Conservation (phyloP, 2,797 vertebrate genomes). For the Tachyglossus aculeatus region DNA sequence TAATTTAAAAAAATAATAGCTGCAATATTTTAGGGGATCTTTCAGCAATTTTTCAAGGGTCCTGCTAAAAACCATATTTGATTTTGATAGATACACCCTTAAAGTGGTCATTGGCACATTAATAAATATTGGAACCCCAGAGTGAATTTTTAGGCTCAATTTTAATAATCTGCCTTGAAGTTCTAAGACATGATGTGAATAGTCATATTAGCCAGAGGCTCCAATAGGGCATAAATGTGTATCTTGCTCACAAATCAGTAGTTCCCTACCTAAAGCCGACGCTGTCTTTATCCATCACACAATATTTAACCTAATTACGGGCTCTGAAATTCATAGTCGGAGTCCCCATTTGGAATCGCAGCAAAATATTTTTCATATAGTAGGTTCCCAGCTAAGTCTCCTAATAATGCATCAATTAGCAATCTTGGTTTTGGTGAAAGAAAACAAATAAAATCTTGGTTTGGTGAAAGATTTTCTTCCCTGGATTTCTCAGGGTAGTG, state of each 20-base stretch:
- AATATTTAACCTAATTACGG: constrained; percentile 44
- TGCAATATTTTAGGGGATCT: constrained; percentile 64
- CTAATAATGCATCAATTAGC: too few relatives aligned
- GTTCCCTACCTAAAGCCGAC: neutral
- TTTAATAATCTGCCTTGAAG: constrained; percentile 32
- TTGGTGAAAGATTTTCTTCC: too few relatives aligned
- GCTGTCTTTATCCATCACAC: neutral
- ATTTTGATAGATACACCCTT: constrained; percentile 51
- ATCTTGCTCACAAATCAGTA: neutral
- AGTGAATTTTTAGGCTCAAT: neutral
- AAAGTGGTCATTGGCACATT: constrained; percentile 49
- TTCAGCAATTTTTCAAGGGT: constrained; percentile 53
- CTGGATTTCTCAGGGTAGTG: too few relatives aligned
- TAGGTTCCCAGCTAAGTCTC: too few relatives aligned
- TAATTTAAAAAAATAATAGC: constrained; percentile 67
- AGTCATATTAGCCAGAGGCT: neutral
- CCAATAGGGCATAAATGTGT: neutral
- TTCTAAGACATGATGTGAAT: constrained; percentile 21
- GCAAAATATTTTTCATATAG: constrained; percentile 14
- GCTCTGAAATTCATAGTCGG: constrained; percentile 8
- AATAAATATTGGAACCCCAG: constrained; percentile 45
- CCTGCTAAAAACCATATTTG: constrained; percentile 45
- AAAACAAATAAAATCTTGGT: too few relatives aligned
- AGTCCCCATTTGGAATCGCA: constrained; percentile 29
- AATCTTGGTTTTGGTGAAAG: too few relatives aligned